Percentiles rank a stretch among this genome's conserved stretches.
Evolutionary conservation across 1,140 invertebrate genomes (phyloP).

Genomic region (Achroia grisella): DNA sequence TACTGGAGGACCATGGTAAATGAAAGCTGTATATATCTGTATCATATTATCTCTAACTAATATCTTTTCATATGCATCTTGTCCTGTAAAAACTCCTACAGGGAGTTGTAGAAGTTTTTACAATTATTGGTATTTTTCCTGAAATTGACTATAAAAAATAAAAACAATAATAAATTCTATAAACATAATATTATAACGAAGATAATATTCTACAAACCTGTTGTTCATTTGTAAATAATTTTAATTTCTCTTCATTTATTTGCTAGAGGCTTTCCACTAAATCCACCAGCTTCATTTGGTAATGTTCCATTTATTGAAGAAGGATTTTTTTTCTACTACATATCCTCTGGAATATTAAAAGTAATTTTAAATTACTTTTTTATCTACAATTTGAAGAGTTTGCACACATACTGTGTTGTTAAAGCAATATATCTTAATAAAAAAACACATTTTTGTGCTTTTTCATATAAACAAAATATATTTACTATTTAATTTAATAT

Average conservation of each 20-base stretch:
- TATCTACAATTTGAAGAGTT: too few species aligned
- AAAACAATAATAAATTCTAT: neutral
- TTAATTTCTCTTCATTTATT: constrained; percentile 88
- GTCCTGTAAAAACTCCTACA: constrained; percentile 86
- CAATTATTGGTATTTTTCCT: constrained; percentile 81
- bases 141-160: constrained; percentile 21
- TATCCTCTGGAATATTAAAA: too few species aligned
- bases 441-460: too few species aligned
- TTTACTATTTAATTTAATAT: too few species aligned
- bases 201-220: constrained; percentile 73
- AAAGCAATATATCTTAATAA: too few species aligned
- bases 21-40: constrained; percentile 92
- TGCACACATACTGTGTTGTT: too few species aligned
- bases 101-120: too few species aligned
- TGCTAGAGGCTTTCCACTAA: constrained; percentile 92
- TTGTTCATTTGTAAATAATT: constrained; percentile 90
- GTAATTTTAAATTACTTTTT: too few species aligned
- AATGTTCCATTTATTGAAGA: constrained; percentile 63
- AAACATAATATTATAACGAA: neutral
- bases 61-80: constrained; percentile 95
- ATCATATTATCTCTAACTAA: constrained; percentile 91
- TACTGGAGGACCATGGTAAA: constrained; percentile 88
- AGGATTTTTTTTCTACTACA: too few species aligned
- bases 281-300: constrained; percentile 84
- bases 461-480: too few species aligned